phyloP scores from a whole-genome alignment of 2,888 invertebrate genomes.

The Choreutis nemorana region DNA sequence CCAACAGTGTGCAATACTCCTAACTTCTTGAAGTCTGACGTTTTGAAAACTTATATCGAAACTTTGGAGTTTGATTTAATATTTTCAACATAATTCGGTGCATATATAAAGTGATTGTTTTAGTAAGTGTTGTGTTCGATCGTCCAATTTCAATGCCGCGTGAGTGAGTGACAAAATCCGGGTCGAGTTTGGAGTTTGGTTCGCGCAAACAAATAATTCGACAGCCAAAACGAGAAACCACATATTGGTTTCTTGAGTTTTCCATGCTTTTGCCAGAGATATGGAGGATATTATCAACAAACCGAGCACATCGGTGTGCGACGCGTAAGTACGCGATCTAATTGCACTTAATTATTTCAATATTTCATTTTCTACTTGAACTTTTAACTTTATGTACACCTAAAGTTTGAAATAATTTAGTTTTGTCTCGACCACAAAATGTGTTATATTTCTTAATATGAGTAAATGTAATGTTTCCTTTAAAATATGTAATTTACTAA shows the following conservation, averaged over 20 bases:
- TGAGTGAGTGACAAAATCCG: constrained; percentile 1
- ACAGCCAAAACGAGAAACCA: constrained; percentile 6
- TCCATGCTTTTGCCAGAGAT: constrained; percentile 44
- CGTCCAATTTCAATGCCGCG: background rate
- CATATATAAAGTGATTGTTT: background rate
- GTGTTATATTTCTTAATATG: too few relatives aligned
- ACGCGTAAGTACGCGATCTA: constrained; percentile 46
- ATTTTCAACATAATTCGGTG: constrained; percentile 3
- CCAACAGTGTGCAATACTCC: too few relatives aligned
- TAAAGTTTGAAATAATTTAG: too few relatives aligned
- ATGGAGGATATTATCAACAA: constrained; percentile 35
- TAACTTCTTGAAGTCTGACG: too few relatives aligned
- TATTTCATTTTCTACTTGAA: too few relatives aligned
- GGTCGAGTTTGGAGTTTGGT: constrained; percentile 4
- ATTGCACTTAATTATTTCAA: too few relatives aligned
- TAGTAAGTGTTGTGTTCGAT: constrained; percentile 1
- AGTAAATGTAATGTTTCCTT: too few relatives aligned
- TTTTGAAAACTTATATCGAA: too few relatives aligned
- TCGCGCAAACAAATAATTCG: constrained; percentile 7
- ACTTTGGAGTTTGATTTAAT: too few relatives aligned
- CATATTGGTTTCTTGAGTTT: constrained; percentile 32
- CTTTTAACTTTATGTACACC: too few relatives aligned
- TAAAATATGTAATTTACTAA: too few relatives aligned
- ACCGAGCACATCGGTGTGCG: constrained; percentile 25
- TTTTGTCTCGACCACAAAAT: too few relatives aligned